These are phyloP conservation scores for Rhizoglyphus robini DNA, from an alignment of 1,140 invertebrate species.

Conservation along the genomic window DNA sequence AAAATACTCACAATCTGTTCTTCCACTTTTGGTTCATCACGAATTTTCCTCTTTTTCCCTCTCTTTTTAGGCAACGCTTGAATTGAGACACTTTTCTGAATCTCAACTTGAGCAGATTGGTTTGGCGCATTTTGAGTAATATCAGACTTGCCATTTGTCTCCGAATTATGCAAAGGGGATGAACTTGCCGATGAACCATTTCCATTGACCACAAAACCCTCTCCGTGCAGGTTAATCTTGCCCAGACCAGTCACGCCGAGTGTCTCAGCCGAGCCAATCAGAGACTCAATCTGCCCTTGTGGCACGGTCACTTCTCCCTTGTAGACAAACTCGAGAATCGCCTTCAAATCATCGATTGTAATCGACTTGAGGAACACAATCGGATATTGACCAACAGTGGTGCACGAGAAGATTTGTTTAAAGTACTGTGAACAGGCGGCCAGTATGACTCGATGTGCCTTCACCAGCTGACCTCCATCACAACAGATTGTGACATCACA, in stretches of 20 bases:
- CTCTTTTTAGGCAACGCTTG: no score
- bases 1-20: no score
- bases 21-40: no score
- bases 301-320: constrained; percentile 75
- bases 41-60: no score
- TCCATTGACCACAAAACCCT: neutral
- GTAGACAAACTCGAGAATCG: constrained; percentile 82
- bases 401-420: constrained; percentile 17
- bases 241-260: constrained; percentile 70
- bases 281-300: constrained; percentile 59
- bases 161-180: no score
- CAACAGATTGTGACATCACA: constrained; percentile 81
- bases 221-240: constrained; percentile 44
- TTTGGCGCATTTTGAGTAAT: neutral
- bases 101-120: neutral
- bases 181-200: neutral
- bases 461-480: constrained; percentile 79
- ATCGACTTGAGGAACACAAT: constrained; percentile 71
- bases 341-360: constrained; percentile 62
- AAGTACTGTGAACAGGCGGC: constrained; percentile 42
- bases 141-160: no score
- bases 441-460: constrained; percentile 85
- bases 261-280: constrained; percentile 64
- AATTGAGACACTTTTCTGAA: neutral
- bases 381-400: constrained; percentile 49